Evolutionary conservation across 2,888 invertebrate genomes (phyloP), one percentile per base, ranked within the genome.

Genomic region (Scaeva pyrastri): DNA sequence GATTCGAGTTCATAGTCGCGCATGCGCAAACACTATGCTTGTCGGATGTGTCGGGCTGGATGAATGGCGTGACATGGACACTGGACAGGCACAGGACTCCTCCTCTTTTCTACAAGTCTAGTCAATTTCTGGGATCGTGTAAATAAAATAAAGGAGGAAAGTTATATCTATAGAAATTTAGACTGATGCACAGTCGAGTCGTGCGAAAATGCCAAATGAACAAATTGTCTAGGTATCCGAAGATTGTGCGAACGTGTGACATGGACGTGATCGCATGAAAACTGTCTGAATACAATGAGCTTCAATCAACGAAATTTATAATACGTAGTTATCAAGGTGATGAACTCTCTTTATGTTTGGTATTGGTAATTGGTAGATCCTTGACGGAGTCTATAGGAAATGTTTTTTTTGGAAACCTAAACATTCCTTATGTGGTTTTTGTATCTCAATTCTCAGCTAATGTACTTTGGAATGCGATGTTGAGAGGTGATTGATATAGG

Each of bases 1-100:
- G 31, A 43, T 60, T 56, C 23, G 19, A 36, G 36, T 41, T 58
- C 75, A 21, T 64, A 66, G 58, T 50, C 71, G 71, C 52, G 79
- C 83, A 77, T 68, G 75, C 41, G 68, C 58, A 58, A 39, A 73
- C 56, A 72, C 58, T 31, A 74, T 50, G 16, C 76, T 77, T 85
- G 85, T 81, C 85, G 85, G 85, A 85, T 85, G 56, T 85, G 76
- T 85, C 76, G 56, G 70, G 50, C 21, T 31, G 55, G 62, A 70
- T 62, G 72, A 72, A 66, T 70, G 75, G 56, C 84, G 71, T 84
- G 84, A 84, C 74, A 72, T 43, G 8, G 31, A 8, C 31, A 8
- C 81, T 81, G 73, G 76, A 76, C 76, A 77, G 73, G 76, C 73
- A 77, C 62, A n/a, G n/a, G n/a, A n/a, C 81, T 72, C 62, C 64